These are phyloP conservation scores for Syrista parreyssii DNA, from an alignment of 2,888 invertebrate species.

Conservation along the genomic window DNA sequence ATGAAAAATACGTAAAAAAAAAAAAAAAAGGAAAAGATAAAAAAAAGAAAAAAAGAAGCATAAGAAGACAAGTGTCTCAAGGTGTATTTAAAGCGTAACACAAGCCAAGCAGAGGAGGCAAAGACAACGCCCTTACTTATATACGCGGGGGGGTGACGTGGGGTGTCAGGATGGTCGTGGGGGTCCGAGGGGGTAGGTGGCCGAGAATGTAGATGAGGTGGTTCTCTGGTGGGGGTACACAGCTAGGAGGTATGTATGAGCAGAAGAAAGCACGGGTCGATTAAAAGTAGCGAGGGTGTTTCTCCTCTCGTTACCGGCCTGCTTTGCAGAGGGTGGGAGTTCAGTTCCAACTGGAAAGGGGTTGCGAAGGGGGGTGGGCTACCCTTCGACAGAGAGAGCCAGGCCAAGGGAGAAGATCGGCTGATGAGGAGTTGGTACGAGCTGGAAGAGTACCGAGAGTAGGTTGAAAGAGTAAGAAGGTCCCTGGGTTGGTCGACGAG, in stretches of 20 bases:
- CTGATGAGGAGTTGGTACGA: constrained; percentile 2
- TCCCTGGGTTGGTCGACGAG: neutral
- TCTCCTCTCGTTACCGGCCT: constrained; percentile 65
- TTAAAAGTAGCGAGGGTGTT: constrained; percentile 68
- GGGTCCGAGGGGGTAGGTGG: constrained; percentile 38
- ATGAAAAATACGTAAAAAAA: no score
- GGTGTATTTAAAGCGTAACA: constrained; percentile 22
- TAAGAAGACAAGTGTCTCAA: constrained; percentile 1
- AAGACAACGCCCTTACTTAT: constrained; percentile 65
- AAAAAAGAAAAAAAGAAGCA: neutral
- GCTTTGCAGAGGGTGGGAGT: constrained; percentile 41
- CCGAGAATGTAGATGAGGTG: constrained; percentile 40
- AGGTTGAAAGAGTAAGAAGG: constrained; percentile 25
- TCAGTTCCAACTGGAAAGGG: constrained; percentile 28
- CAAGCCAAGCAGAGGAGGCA: constrained; percentile 39
- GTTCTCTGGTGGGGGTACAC: constrained; percentile 24
- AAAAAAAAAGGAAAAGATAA: neutral
- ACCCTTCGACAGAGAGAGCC: constrained; percentile 15
- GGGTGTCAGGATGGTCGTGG: constrained; percentile 27
- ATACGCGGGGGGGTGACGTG: constrained; percentile 32
- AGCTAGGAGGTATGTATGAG: constrained; percentile 62
- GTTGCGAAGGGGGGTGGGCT: constrained; percentile 20
- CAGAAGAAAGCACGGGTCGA: constrained; percentile 67
- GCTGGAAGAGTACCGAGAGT: neutral
- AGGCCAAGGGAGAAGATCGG: constrained; percentile 17